Evolutionary conservation across 2,113 vertebrate species (phyloP).

Genomic region (Probosciger aterrimus): DNA sequence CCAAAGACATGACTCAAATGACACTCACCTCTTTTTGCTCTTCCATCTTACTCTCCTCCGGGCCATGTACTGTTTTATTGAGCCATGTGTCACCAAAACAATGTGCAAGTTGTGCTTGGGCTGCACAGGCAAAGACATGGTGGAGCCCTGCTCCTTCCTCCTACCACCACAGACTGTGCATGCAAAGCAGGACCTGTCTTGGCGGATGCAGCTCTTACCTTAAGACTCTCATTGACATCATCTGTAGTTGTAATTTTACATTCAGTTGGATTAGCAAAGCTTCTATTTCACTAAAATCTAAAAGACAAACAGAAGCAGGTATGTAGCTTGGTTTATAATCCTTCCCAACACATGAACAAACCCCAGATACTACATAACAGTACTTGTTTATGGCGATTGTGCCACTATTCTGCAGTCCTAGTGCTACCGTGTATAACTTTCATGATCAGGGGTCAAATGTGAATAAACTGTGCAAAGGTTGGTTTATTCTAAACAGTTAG

Average conservation of each 20-base stretch:
- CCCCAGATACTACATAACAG: accelerated
- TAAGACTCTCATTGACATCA: not conserved
- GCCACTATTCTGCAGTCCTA: not conserved
- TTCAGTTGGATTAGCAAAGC: not conserved
- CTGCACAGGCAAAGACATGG: accelerated
- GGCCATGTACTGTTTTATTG: accelerated
- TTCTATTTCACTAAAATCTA: not conserved
- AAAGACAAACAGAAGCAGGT: not conserved
- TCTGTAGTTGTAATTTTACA: not conserved
- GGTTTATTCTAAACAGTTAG: not conserved
- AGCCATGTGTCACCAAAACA: not conserved
- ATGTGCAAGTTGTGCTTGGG: accelerated
- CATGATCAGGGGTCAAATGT: not conserved
- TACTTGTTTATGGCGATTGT: not conserved
- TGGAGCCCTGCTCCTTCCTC: not conserved
- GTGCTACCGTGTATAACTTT: not conserved
- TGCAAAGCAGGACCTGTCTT: not conserved
- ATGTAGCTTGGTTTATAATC: not conserved
- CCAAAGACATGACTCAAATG: not conserved
- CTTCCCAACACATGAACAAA: not conserved
- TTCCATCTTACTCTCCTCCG: accelerated
- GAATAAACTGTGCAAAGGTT: not conserved
- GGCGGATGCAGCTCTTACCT: not conserved
- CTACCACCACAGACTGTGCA: too few relatives aligned
- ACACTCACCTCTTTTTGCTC: not conserved